Evolutionary conservation across 2,113 vertebrate species (phyloP).

Genomic region (Strix uralensis): DNA sequence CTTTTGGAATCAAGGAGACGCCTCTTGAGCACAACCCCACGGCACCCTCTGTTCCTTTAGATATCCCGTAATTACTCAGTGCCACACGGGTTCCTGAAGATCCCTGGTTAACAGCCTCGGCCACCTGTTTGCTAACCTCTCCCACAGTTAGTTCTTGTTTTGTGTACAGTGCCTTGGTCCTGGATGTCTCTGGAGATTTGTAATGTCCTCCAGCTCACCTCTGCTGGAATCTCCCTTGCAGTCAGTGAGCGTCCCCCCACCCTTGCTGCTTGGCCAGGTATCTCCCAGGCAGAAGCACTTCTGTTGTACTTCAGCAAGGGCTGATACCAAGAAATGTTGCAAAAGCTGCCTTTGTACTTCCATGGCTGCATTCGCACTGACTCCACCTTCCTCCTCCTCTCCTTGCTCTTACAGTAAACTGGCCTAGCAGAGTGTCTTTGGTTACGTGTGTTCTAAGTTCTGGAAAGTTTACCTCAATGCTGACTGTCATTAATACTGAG

Average conservation of each 20-base stretch:
- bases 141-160: not conserved
- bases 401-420: not conserved
- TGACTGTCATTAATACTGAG: not conserved
- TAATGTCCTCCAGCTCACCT: not conserved
- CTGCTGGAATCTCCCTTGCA: slow-evolving; percentile 1
- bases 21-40: slow-evolving; percentile 55
- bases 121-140: not conserved
- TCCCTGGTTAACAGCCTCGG: not conserved
- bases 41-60: slow-evolving; percentile 46
- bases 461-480: not conserved
- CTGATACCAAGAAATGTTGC: not conserved
- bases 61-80: not conserved
- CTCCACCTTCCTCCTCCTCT: not conserved
- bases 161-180: not conserved
- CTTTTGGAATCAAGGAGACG: slow-evolving; percentile 65
- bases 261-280: not conserved
- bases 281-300: not conserved
- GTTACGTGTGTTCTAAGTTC: not conserved
- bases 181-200: not conserved
- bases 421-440: not conserved
- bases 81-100: not conserved
- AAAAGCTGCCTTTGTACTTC: not conserved
- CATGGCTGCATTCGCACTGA: not conserved
- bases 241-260: not conserved
- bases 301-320: not conserved